phyloP scores from a whole-genome alignment of 2,113 vertebrate species.

The Colinus virginianus region DNA sequence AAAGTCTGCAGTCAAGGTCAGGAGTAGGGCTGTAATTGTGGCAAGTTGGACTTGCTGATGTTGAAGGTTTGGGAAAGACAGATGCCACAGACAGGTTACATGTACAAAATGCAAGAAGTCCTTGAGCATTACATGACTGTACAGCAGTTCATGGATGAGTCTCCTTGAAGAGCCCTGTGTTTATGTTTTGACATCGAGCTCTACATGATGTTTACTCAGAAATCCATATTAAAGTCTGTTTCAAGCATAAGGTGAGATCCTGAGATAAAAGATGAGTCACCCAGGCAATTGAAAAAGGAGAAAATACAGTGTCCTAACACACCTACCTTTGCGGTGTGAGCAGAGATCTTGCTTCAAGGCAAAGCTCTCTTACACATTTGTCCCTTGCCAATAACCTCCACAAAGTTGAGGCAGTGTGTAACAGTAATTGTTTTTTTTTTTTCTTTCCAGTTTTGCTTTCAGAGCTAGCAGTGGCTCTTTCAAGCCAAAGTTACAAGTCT shows the following conservation, averaged over 20 bases:
- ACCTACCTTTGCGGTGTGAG: accelerated
- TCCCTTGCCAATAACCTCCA: not conserved
- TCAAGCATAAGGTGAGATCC: not conserved
- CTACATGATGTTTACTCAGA: not conserved
- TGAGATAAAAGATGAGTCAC: not conserved
- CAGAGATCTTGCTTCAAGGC: not conserved
- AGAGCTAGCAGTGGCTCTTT: not conserved
- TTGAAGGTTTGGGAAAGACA: not conserved
- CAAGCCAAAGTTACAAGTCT: not conserved
- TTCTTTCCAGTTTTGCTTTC: not conserved
- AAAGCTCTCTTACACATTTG: not conserved
- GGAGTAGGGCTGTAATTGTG: too few relatives aligned
- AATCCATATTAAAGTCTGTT: not conserved
- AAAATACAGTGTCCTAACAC: not conserved
- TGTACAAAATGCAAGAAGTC: not conserved
- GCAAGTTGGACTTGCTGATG: not conserved
- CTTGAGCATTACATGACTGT: not conserved
- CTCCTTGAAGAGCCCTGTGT: not conserved
- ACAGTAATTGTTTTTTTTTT: not conserved
- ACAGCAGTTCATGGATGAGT: not conserved
- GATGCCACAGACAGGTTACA: not conserved
- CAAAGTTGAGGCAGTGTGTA: not conserved
- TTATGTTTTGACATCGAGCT: accelerated
- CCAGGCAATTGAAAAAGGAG: not conserved
- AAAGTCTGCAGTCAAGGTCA: not conserved